Percentiles rank a stretch among this genome's conserved stretches.
phyloP scores from a whole-genome alignment of 2,797 vertebrate genomes.

The Acomys russatus region DNA sequence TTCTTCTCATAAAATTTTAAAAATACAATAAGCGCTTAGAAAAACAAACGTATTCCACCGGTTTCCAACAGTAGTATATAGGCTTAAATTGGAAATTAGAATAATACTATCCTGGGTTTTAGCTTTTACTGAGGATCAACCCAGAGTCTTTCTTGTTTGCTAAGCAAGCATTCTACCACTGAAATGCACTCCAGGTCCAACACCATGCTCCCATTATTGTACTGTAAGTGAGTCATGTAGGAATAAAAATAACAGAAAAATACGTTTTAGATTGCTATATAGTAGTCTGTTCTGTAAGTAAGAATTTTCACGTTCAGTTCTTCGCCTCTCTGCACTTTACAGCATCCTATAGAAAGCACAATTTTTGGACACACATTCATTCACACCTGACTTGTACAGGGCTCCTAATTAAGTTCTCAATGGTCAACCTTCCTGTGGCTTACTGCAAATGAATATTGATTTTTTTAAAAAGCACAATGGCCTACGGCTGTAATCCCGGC shows the following conservation, averaged over 20 bases:
- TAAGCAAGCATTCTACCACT: not conserved
- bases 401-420: not conserved
- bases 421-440: not conserved
- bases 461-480: not conserved
- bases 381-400: not conserved
- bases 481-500: too few relatives aligned
- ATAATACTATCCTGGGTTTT: not conserved
- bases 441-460: constrained; percentile 28
- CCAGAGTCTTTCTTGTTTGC: not conserved
- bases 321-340: not conserved
- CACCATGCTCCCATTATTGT: not conserved
- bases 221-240: constrained; percentile 16
- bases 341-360: not conserved
- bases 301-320: not conserved
- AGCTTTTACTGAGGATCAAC: not conserved
- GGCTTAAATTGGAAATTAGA: constrained; percentile 41
- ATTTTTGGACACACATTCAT: not conserved
- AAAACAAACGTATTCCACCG: constrained; percentile 29
- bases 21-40: constrained; percentile 3
- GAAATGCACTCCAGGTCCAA: not conserved
- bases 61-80: not conserved
- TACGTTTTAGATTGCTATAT: constrained; percentile 4
- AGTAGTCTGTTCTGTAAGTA: not conserved
- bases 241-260: constrained; percentile 29
- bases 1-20: constrained; percentile 41